Conservation (phyloP, 2,113 vertebrate genomes). For the Colistium nudipinnis region DNA sequence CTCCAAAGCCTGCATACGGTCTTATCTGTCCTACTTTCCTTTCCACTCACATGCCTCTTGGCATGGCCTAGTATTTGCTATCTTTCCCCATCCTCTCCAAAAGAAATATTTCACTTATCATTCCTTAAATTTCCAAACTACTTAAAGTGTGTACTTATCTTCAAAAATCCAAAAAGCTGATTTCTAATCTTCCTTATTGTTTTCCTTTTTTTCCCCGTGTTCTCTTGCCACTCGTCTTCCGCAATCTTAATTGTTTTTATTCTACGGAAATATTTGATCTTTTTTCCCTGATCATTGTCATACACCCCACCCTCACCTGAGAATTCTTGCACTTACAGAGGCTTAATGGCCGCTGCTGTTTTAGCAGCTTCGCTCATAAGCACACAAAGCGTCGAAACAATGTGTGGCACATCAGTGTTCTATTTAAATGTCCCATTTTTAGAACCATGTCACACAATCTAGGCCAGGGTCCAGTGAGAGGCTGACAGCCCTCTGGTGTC, state of each 20-base stretch:
- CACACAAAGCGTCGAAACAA: conserved; percentile 22
- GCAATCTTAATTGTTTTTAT: background rate
- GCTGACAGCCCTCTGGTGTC: conserved; percentile 20
- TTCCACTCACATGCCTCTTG: conserved; percentile 22
- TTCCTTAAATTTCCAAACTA: background rate
- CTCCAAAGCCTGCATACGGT: conserved; percentile 23
- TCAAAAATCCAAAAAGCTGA: background rate
- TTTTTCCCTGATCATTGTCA: conserved; percentile 13
- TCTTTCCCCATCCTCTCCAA: background rate
- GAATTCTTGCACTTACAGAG: background rate
- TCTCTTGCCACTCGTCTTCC: conserved; percentile 5
- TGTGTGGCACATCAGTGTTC: conserved; percentile 49
- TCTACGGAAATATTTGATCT: background rate
- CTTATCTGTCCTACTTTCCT: conserved; percentile 55
- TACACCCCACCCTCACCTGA: background rate
- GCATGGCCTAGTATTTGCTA: conserved; percentile 16
- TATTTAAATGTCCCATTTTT: conserved; percentile 67
- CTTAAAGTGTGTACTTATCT: background rate
- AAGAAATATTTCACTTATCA: background rate
- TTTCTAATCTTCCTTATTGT: background rate
- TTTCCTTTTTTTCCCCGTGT: background rate
- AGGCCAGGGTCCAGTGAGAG: conserved; percentile 57
- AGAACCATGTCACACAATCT: conserved; percentile 56
- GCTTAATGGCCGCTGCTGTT: background rate
- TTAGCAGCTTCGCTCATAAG: conserved; percentile 40